Evolutionary conservation across 92 coral and sea anemone genomes (phyloP), one percentile per base, ranked within the genome.

Genomic region (Heliopora coerulea): DNA sequence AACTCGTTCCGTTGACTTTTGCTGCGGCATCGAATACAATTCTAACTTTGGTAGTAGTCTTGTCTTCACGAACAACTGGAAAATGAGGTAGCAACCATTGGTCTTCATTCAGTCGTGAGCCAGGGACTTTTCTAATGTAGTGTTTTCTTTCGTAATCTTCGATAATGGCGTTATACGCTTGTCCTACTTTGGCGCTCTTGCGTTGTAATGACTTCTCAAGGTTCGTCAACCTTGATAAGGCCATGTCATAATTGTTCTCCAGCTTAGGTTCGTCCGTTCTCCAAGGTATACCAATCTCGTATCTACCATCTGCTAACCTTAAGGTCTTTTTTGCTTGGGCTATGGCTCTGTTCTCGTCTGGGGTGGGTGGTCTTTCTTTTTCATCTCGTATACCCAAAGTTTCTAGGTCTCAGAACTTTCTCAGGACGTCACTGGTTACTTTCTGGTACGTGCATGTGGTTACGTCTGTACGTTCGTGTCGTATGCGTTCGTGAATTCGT

Each of bases 381-480:
- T 50, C 58, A 3, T 78, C 87, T 32, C 14, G 59, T 26, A 78
- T 78, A 15, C 87, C 87, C 44, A 78, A 46, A 19, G 83, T 59
- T 56, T 83, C 80, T 24, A 78, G 72, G 28, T 83, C 76, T 80
- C 81, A 79, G 56, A 84, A 79, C 29, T 49, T 44, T 32, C 78
- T 54, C 24, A 85, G 66, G 35, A 62, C 54, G 62, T 80, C 79
- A 61, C 74, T 75, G 44, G 75, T 59, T 59, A 37, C 27, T 34
- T 49, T 56, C 33, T 60, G 21, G 34, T 3, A 21, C 72, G 69
- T 44, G 59, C 25, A 25, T 33, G 52, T 19, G 44, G 65, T 48
- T 72, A 42, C 57, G 46, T 17, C 75, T 83, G 78, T 83, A 83
- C 52, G 79, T 74, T 54, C 73, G 63, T 40, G 84, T 73, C 59